phyloP scores from a whole-genome alignment of 2,888 invertebrate genomes.

The Xylota sylvarum region DNA sequence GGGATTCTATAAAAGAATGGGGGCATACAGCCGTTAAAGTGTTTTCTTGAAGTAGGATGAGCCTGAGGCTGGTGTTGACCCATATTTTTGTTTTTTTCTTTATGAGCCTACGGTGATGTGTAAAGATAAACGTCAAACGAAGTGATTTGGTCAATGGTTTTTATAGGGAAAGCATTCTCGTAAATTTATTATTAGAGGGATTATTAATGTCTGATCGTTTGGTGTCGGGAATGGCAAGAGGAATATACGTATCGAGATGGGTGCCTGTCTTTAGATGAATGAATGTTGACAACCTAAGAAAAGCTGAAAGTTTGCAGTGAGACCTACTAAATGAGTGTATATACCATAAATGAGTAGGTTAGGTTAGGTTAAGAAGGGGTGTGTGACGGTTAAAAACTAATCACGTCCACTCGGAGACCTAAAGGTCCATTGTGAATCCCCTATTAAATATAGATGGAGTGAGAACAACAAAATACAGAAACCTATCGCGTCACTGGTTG shows the following conservation, averaged over 20 bases:
- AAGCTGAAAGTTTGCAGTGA: too few relatives aligned
- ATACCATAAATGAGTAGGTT: too few relatives aligned
- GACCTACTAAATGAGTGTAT: too few relatives aligned
- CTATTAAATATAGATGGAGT: too few relatives aligned
- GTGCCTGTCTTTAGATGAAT: too few relatives aligned
- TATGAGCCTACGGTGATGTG: slow-evolving; percentile 24
- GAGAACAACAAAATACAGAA: too few relatives aligned
- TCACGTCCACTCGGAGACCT: too few relatives aligned
- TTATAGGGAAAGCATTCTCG: slow-evolving; percentile 12
- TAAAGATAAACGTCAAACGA: slow-evolving; percentile 40
- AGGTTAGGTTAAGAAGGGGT: too few relatives aligned
- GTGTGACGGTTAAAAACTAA: too few relatives aligned
- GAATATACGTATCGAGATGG: not conserved
- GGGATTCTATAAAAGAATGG: slow-evolving; percentile 14
- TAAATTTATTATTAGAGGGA: not conserved
- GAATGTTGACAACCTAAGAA: too few relatives aligned
- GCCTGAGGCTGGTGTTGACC: slow-evolving; percentile 36
- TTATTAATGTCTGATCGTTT: not conserved
- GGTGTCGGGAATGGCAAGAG: not conserved
- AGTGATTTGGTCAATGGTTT: slow-evolving; percentile 23
- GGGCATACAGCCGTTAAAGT: slow-evolving; percentile 46
- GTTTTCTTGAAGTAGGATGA: slow-evolving; percentile 11
- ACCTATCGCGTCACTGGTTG: too few relatives aligned
- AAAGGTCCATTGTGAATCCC: too few relatives aligned
- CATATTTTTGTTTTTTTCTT: slow-evolving; percentile 10